Percentiles rank a stretch among this genome's conserved stretches.
phyloP scores from a whole-genome alignment of 1,140 invertebrate species.

The Nylanderia fulva region DNA sequence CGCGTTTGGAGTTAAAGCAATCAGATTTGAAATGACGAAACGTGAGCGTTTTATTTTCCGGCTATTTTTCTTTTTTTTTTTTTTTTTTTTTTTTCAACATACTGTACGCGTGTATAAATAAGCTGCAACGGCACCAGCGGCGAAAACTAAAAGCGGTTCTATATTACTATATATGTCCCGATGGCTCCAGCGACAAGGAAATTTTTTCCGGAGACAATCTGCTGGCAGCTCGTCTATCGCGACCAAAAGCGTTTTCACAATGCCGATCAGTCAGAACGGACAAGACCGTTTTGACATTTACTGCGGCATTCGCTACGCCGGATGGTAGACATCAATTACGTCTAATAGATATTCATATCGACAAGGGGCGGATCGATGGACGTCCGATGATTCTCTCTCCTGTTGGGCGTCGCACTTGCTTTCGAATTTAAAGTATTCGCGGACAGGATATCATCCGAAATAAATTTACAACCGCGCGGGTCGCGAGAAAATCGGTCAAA shows the following conservation, averaged over 20 bases:
- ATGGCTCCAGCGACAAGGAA: slow-evolving; percentile 31
- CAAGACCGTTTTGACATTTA: slow-evolving; percentile 65
- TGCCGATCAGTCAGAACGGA: slow-evolving; percentile 54
- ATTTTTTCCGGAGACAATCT: slow-evolving; percentile 60
- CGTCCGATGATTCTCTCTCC: slow-evolving; percentile 54
- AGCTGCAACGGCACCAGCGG: too few species aligned
- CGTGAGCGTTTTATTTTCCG: not conserved
- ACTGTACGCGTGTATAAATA: not conserved
- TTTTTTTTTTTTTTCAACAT: slow-evolving; percentile 7
- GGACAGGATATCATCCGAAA: slow-evolving; percentile 27
- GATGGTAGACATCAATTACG: slow-evolving; percentile 73
- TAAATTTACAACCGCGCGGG: slow-evolving; percentile 13
- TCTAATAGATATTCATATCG: slow-evolving; percentile 78
- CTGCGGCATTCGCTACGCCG: slow-evolving; percentile 56
- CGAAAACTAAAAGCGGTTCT: slow-evolving; percentile 27
- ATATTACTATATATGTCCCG: slow-evolving; percentile 45
- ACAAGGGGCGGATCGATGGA: slow-evolving; percentile 61
- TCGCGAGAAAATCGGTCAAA: not conserved
- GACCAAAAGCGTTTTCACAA: slow-evolving; percentile 45
- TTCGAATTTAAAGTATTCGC: slow-evolving; percentile 40
- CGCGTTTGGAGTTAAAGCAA: slow-evolving; percentile 8
- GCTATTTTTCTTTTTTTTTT: too few species aligned
- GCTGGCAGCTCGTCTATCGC: slow-evolving; percentile 46
- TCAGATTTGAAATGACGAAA: slow-evolving; percentile 7
- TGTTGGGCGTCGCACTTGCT: not conserved